Conservation (phyloP, 2,888 invertebrate species). For the Colostygia pectinataria region DNA sequence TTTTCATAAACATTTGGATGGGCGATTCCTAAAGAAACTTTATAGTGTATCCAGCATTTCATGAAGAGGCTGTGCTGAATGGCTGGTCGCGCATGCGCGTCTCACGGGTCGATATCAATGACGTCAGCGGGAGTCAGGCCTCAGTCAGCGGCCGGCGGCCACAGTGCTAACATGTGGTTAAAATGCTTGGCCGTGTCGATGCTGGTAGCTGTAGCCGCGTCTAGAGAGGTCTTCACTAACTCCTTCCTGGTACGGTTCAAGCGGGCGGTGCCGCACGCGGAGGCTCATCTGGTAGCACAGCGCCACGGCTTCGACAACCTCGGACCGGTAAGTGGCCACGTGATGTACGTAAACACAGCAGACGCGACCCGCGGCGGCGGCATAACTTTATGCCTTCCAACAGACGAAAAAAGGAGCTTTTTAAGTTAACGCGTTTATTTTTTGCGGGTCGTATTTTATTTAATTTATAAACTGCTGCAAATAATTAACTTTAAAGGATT, state of each 20-base stretch:
- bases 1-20: not conserved
- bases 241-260: constrained; percentile 96
- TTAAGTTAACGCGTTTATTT: too few relatives aligned
- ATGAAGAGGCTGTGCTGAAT: constrained; percentile 55
- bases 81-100: constrained; percentile 65
- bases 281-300: constrained; percentile 91
- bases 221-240: constrained; percentile 94
- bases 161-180: constrained; percentile 73
- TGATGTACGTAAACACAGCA: constrained; percentile 74
- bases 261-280: constrained; percentile 88
- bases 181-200: constrained; percentile 71
- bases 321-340: constrained; percentile 92
- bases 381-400: not conserved
- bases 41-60: constrained; percentile 41
- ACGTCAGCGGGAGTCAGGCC: constrained; percentile 66
- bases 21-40: not conserved
- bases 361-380: not conserved
- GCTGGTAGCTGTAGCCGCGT: constrained; percentile 67
- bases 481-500: constrained; percentile 30
- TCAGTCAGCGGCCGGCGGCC: constrained; percentile 77
- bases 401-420: too few relatives aligned
- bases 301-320: constrained; percentile 97
- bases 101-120: constrained; percentile 71
- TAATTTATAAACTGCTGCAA: too few relatives aligned
- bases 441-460: constrained; percentile 9